phyloP scores from a whole-genome alignment of 2,113 vertebrate species.

The Regulus satrapa region DNA sequence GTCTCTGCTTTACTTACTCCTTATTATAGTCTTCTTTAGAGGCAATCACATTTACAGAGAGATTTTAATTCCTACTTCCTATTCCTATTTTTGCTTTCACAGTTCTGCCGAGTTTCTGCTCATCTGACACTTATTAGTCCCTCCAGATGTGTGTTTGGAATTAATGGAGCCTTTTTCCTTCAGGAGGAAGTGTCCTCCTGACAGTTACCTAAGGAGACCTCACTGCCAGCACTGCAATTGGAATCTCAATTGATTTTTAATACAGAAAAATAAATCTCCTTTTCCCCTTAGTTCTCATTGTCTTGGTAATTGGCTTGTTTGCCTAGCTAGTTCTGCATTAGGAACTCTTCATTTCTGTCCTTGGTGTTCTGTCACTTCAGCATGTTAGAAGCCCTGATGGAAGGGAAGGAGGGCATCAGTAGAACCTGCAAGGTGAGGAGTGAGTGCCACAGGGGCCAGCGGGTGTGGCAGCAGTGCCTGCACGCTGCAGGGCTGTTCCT shows the following conservation, averaged over 20 bases:
- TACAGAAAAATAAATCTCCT: background rate
- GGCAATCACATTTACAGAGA: background rate
- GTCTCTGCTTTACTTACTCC: background rate
- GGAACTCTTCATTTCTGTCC: conserved; percentile 26
- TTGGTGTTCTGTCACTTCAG: conserved; percentile 49
- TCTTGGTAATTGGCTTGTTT: conserved; percentile 63
- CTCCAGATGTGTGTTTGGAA: background rate
- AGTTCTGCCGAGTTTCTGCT: background rate
- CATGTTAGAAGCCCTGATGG: background rate
- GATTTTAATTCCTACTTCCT: background rate
- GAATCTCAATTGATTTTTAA: conserved; percentile 13
- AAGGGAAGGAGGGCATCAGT: conserved; percentile 27
- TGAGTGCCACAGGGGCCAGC: background rate
- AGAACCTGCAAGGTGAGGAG: conserved; percentile 36
- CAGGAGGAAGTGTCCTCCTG: background rate
- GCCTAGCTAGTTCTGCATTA: conserved; percentile 67
- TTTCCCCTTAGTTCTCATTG: conserved; percentile 6
- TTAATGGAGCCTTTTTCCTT: conserved; percentile 11
- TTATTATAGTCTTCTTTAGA: background rate
- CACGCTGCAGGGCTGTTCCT: no score
- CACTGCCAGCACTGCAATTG: background rate
- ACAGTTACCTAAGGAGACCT: background rate
- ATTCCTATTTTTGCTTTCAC: background rate
- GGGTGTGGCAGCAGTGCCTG: background rate
- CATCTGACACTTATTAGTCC: background rate